These are phyloP conservation scores for Aphelinus atriplicis DNA, from an alignment of 1,140 invertebrate species.

Conservation along the genomic window DNA sequence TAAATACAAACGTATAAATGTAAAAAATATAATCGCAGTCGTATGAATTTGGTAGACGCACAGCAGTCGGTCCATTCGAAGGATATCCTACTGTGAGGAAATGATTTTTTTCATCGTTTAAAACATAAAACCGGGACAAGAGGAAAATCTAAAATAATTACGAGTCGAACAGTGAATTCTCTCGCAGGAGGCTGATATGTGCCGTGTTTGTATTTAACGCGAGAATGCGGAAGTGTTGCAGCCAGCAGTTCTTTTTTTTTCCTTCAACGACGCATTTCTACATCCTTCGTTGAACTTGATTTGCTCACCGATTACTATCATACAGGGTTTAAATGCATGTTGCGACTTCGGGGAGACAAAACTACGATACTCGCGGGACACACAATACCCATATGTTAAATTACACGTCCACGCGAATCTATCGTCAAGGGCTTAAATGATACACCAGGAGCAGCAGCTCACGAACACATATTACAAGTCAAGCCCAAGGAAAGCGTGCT, in stretches of 20 bases:
- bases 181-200: not conserved
- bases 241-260: not conserved
- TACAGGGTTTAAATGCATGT: slow-evolving; percentile 20
- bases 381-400: slow-evolving; percentile 1
- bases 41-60: too few species aligned
- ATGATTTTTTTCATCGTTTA: too few species aligned
- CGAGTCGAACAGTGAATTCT: not conserved
- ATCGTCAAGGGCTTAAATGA: slow-evolving; percentile 14
- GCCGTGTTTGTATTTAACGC: not conserved
- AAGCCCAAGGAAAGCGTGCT: slow-evolving; percentile 20
- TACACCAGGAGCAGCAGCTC: not conserved
- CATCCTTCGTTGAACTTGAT: slow-evolving; percentile 12
- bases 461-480: not conserved
- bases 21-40: too few species aligned
- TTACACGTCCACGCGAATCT: not conserved
- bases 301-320: slow-evolving; percentile 26
- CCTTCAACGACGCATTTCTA: not conserved
- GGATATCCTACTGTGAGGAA: too few species aligned
- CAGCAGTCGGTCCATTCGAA: too few species aligned
- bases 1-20: too few species aligned
- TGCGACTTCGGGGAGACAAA: not conserved
- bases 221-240: slow-evolving; percentile 40
- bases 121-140: too few species aligned
- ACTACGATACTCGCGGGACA: not conserved
- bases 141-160: too few species aligned